phyloP scores from a whole-genome alignment of 2,888 invertebrate genomes.

The Polydrusus cervinus region DNA sequence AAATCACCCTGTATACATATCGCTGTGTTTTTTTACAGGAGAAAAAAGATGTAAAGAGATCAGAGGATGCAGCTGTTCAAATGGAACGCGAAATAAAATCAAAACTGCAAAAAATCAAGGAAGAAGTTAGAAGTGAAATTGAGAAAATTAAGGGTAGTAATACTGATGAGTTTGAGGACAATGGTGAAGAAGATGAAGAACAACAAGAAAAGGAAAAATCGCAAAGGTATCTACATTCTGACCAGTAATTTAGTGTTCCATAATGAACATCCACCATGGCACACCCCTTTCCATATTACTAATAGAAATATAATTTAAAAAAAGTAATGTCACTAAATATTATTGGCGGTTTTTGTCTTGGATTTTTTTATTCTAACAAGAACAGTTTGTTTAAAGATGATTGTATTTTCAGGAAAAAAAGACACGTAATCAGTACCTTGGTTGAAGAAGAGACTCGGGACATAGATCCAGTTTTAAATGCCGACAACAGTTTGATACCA shows the following conservation, averaged over 20 bases:
- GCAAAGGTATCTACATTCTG: conserved; percentile 30
- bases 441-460: conserved; percentile 64
- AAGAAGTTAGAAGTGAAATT: conserved; percentile 63
- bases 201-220: conserved; percentile 25
- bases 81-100: conserved; percentile 61
- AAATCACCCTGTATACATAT: too few relatives aligned
- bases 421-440: conserved; percentile 60
- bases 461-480: conserved; percentile 63
- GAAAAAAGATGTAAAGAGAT: conserved; percentile 43
- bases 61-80: conserved; percentile 55
- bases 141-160: conserved; percentile 53
- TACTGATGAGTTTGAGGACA: conserved; percentile 33
- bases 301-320: too few relatives aligned
- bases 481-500: conserved; percentile 58
- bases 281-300: too few relatives aligned
- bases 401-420: conserved; percentile 59
- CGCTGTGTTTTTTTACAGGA: conserved; percentile 10
- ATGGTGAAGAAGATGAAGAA: conserved; percentile 25
- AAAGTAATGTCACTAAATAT: too few relatives aligned
- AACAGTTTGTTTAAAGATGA: background rate
- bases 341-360: too few relatives aligned
- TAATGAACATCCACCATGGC: too few relatives aligned
- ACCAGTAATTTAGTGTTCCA: too few relatives aligned
- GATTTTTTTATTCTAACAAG: too few relatives aligned
- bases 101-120: conserved; percentile 62